Conservation (phyloP, 2,888 invertebrate species). For the Silvanus unidentatus region DNA sequence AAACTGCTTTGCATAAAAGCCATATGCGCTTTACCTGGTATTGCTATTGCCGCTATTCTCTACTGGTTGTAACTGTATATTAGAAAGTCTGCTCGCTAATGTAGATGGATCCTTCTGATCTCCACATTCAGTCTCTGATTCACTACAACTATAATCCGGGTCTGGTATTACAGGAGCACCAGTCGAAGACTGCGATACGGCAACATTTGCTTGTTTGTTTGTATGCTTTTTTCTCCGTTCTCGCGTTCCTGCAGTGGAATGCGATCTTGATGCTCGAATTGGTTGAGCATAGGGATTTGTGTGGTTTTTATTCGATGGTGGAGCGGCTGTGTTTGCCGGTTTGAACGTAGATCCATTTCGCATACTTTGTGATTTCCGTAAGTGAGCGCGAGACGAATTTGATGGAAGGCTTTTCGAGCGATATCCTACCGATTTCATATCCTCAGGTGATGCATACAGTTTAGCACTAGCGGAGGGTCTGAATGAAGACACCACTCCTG, state of each 20-base stretch:
- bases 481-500: slow-evolving; percentile 76
- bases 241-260: slow-evolving; percentile 41
- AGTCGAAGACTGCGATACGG: slow-evolving; percentile 19
- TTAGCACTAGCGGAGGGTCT: slow-evolving; percentile 80
- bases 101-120: slow-evolving; percentile 51
- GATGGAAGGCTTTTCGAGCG: slow-evolving; percentile 52
- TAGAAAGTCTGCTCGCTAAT: slow-evolving; percentile 43
- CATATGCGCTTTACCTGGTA: slow-evolving; percentile 51
- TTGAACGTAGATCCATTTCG: slow-evolving; percentile 48
- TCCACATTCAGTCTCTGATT: slow-evolving; percentile 63
- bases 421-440: slow-evolving; percentile 68
- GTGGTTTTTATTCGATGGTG: slow-evolving; percentile 22
- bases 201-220: slow-evolving; percentile 43
- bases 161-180: slow-evolving; percentile 78
- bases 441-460: slow-evolving; percentile 84
- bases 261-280: slow-evolving; percentile 45
- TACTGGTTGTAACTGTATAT: slow-evolving; percentile 46
- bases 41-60: slow-evolving; percentile 74
- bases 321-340: slow-evolving; percentile 45
- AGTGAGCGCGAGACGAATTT: slow-evolving; percentile 53
- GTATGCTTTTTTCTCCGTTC: slow-evolving; percentile 43
- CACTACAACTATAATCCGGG: slow-evolving; percentile 85
- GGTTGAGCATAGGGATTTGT: slow-evolving; percentile 57
- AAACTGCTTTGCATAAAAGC: neutral
- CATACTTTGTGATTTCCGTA: slow-evolving; percentile 58